Evolutionary conservation across 1,140 invertebrate genomes (phyloP).

Genomic region (Drosophila nannoptera): DNA sequence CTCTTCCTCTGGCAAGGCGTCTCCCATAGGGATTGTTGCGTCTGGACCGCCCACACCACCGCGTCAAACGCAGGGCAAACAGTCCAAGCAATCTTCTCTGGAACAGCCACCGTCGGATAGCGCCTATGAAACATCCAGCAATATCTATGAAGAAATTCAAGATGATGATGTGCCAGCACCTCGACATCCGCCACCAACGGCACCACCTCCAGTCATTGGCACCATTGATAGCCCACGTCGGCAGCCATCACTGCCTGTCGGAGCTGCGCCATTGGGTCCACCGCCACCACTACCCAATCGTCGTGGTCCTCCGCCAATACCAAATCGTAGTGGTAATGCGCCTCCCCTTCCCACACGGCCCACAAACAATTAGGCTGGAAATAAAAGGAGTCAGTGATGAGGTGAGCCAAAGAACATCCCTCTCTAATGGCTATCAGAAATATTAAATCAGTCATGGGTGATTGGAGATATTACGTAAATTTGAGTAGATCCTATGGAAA

Average conservation of each 20-base stretch:
- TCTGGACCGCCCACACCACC: constrained; percentile 70
- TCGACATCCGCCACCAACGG: constrained; percentile 63
- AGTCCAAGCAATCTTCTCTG: constrained; percentile 49
- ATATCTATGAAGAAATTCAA: constrained; percentile 74
- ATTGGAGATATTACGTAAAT: neutral
- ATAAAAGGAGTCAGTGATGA: constrained; percentile 5
- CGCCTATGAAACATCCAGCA: constrained; percentile 60
- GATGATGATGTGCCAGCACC: constrained; percentile 70
- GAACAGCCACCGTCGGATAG: constrained; percentile 32
- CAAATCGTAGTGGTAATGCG: constrained; percentile 81
- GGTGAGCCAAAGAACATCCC: too few relatives aligned
- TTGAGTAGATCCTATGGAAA: constrained; percentile 4
- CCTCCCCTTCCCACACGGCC: constrained; percentile 72
- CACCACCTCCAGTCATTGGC: constrained; percentile 45
- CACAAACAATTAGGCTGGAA: constrained; percentile 60
- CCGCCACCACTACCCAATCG: constrained; percentile 85
- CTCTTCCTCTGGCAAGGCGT: constrained; percentile 65
- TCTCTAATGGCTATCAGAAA: neutral
- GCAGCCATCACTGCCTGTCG: constrained; percentile 75
- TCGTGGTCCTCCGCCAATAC: constrained; percentile 82
- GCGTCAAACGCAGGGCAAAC: constrained; percentile 67
- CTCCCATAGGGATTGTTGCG: constrained; percentile 40
- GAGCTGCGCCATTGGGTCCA: constrained; percentile 70
- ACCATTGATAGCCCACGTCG: constrained; percentile 41
- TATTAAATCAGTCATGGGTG: neutral